Evolutionary conservation across 2,113 vertebrate species (phyloP), one percentile per base, ranked within the genome.

Genomic region (Callocephalon fimbriatum): DNA sequence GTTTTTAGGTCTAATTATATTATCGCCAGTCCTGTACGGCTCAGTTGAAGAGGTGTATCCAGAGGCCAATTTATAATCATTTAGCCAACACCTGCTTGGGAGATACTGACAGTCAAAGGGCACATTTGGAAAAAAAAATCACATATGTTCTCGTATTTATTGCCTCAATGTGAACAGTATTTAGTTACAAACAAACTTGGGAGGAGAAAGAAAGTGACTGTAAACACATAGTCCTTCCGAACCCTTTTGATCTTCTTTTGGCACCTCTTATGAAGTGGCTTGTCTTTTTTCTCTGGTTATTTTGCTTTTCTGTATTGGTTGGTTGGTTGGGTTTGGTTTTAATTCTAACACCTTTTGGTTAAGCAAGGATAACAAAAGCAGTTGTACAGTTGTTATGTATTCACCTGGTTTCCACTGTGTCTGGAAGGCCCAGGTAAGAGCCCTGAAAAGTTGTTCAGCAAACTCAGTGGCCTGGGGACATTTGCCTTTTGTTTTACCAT

Each of bases 11-110:
- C 98, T 99, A 99, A 99, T 99, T 99, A 99, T 99, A 99, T 99
- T 99, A 99, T 98, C 97, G 92, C 98, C 98, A 98, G 98, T 97
- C 98, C 98, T 99, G 99, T 99, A 99, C 90, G 98, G 99, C 99
- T 98, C 98, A 95, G 98, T 98, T 98, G 98, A 99, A 99, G 98
- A 99, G 99, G 98, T 99, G 99, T 99, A 99, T 99, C 98, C 99
- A 99, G 99, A 98, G 98, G 99, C 99, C 98, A 99, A 99, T 99
- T 99, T 99, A 99, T 99, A 99, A 99, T 99, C 99, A 99, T 99
- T 99, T 99, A 99, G 98, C 98, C 98, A 98, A 98, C 99, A 99
- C 99, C 99, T 99, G 99, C 99, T 99, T 99, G 98, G 99, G 99
- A 98, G 98, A 98, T 98, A 98, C 96, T 98, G 98, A 98, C 98